A percentile compares a stretch with the other conserved stretches of the same genome.
These are phyloP conservation scores for Strigops habroptila DNA, from an alignment of 2,113 vertebrate genomes.

Conservation along the genomic window DNA sequence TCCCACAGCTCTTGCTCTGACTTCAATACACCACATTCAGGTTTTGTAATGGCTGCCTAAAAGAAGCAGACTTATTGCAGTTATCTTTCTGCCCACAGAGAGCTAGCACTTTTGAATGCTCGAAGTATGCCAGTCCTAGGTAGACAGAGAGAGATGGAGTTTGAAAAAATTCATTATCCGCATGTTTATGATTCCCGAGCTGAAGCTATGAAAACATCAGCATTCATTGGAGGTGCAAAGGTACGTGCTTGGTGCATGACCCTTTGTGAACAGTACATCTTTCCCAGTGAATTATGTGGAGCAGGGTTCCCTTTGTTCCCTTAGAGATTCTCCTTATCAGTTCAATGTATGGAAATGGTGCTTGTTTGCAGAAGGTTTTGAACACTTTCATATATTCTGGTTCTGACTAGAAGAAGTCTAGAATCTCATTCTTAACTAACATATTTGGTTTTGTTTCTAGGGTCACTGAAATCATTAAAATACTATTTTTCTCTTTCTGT, in stretches of 20 bases:
- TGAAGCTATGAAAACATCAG: conserved; percentile 89
- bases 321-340: neutral
- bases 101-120: conserved; percentile 87
- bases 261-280: neutral
- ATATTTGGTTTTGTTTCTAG: neutral
- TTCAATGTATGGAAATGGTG: neutral
- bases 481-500: neutral
- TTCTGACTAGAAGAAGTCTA: neutral
- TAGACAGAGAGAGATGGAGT: conserved; percentile 78
- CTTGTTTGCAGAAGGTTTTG: neutral
- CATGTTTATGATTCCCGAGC: conserved; percentile 91
- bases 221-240: conserved; percentile 94
- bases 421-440: neutral
- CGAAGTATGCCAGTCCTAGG: conserved; percentile 78
- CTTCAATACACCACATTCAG: neutral
- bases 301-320: neutral
- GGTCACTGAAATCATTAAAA: neutral
- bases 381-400: neutral
- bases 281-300: neutral
- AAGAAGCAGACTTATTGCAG: neutral
- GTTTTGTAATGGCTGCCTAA: neutral
- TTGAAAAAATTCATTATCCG: conserved; percentile 85
- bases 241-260: conserved; percentile 67
- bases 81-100: conserved; percentile 74
- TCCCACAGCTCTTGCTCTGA: neutral